Evolutionary conservation across 2,113 vertebrate genomes (phyloP).

Genomic region (Delphinapterus leucas): DNA sequence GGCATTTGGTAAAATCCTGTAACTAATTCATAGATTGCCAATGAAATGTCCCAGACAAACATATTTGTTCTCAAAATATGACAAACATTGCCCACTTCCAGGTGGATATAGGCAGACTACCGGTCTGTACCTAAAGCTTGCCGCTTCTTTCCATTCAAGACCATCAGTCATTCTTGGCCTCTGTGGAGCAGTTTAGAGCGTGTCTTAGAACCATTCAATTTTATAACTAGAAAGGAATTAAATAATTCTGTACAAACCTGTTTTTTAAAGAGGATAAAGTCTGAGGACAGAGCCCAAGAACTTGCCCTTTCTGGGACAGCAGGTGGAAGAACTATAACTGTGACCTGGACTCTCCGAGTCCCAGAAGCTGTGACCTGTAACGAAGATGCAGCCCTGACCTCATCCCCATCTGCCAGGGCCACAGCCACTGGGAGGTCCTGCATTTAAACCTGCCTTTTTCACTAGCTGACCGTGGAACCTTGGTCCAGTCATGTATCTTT

Average conservation of each 20-base stretch:
- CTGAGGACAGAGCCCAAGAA: not conserved
- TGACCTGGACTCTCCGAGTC: not conserved
- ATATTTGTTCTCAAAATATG: not conserved
- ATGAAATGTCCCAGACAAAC: not conserved
- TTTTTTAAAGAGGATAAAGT: not conserved
- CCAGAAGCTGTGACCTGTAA: not conserved
- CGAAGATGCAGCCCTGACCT: accelerated
- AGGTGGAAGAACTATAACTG: not conserved
- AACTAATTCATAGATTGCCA: not conserved
- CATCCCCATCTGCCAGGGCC: accelerated
- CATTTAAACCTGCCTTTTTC: too few relatives aligned
- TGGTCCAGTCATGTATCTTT: accelerated
- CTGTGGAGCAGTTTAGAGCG: too few relatives aligned
- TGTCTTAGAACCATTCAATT: not conserved
- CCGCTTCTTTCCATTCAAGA: not conserved
- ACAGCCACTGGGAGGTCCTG: not conserved
- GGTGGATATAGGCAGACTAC: too few relatives aligned
- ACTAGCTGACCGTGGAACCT: too few relatives aligned
- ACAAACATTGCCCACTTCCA: accelerated
- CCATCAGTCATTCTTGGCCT: not conserved
- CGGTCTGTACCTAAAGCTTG: too few relatives aligned
- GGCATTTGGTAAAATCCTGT: not conserved
- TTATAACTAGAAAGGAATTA: not conserved
- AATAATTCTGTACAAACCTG: not conserved
- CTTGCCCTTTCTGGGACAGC: too few relatives aligned